Conservation (phyloP, 2,113 vertebrate genomes). For the Melierax canorus region DNA sequence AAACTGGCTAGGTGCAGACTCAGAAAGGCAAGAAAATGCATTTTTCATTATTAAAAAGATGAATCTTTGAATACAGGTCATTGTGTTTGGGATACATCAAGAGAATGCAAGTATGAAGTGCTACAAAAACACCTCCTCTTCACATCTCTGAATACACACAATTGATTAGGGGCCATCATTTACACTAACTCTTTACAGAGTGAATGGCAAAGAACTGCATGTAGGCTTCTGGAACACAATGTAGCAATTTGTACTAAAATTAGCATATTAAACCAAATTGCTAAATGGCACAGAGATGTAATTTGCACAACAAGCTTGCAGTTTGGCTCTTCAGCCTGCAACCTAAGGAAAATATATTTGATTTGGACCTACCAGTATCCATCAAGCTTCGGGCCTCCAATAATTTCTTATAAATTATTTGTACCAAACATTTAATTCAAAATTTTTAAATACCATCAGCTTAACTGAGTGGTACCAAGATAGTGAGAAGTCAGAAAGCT, state of each 20-base stretch:
- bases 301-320: not conserved
- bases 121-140: not conserved
- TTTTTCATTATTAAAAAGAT: not conserved
- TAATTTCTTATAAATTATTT: not conserved
- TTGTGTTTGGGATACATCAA: not conserved
- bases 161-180: not conserved
- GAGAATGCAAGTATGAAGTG: not conserved
- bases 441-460: not conserved
- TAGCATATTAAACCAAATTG: not conserved
- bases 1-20: not conserved
- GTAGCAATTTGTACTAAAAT: conserved; percentile 17
- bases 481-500: not conserved
- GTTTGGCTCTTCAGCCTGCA: not conserved
- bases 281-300: not conserved
- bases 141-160: not conserved
- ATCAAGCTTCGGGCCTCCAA: not conserved
- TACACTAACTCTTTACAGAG: not conserved
- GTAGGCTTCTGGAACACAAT: conserved; percentile 21
- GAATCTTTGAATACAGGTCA: not conserved
- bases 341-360: not conserved
- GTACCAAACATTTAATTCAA: not conserved
- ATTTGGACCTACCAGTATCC: not conserved
- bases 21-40: not conserved
- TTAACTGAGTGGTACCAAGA: not conserved
- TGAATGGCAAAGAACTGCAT: not conserved